Evolutionary conservation across 37 sponge, comb jelly and placozoan genomes (phyloP), one percentile per base, ranked within the genome.

Genomic region (Ianthella basta): DNA sequence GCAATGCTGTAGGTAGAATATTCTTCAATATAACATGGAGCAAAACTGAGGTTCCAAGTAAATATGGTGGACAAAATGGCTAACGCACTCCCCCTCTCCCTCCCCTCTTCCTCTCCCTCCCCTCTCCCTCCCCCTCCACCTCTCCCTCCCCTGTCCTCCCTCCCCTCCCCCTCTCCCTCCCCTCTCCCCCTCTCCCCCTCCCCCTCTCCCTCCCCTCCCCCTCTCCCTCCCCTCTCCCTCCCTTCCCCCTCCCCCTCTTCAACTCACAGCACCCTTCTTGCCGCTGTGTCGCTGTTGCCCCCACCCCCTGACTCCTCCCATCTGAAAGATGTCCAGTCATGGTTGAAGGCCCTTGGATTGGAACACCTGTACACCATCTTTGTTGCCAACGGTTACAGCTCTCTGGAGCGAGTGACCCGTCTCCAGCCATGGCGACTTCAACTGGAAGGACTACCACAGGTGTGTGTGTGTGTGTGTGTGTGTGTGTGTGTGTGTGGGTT

Each of bases 261-360:
- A n/a, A n/a, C n/a, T n/a, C 50, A 8, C 64, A 91, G 92, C 56
- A 85, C 85, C 56, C 74, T 91, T 15, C 60, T 89, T 81, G 86
- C 87, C 0, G 86, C 89, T 21, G 80, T 80, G 0, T 37, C 34
- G 10, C 82, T 89, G 38, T 77, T 92, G 24, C 81, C 89, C 37
- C 84, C 84, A 35, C 89, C 93, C 39, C 93, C 87, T 40, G 32
- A 40, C 24, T 30, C 80, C 4, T 38, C 65, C 19, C 84, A 89
- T 21, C 80, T 73, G 39, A 21, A 35, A 15, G 60, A 83, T 20
- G 65, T 92, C 27, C 24, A 39, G n/a, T 74, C 85, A 40, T 92
- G 89, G 87, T 82, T 92, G 65, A 64, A 68, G 40, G 38, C 84
- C 18, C 81, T 92, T 1, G 35, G 86, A 6, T 75, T 92, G 63